Evolutionary conservation across 2,888 invertebrate species (phyloP).

Genomic region (Hypercompe scribonia): DNA sequence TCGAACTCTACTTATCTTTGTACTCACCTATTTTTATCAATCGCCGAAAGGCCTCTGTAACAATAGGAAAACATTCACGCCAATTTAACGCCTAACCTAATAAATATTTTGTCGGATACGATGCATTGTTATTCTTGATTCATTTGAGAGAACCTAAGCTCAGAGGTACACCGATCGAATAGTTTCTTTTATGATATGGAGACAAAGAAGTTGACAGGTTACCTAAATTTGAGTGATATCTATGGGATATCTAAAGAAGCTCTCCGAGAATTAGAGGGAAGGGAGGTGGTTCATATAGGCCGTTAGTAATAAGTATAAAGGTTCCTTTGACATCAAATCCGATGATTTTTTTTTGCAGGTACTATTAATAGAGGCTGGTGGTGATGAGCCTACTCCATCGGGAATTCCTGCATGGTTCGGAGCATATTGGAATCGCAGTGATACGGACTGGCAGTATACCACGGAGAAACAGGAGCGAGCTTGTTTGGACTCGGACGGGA

Average conservation of each 20-base stretch:
- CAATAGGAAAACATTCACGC: conserved; percentile 47
- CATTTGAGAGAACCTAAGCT: conserved; percentile 3
- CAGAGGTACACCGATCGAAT: neutral
- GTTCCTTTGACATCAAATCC: no score
- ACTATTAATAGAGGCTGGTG: conserved; percentile 90
- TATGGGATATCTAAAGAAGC: no score
- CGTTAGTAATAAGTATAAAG: no score
- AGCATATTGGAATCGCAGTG: conserved; percentile 86
- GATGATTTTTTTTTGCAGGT: no score
- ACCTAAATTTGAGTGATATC: no score
- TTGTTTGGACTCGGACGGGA: conserved; percentile 85
- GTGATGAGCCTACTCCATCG: conserved; percentile 89
- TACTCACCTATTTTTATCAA: conserved; percentile 2
- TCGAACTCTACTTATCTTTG: neutral
- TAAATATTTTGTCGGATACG: conserved; percentile 12
- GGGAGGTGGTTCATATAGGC: no score
- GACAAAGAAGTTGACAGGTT: no score
- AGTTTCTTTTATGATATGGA: neutral
- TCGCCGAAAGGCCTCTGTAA: conserved; percentile 18
- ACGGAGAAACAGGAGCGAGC: conserved; percentile 89
- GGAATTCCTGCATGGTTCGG: conserved; percentile 90
- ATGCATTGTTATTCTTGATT: conserved; percentile 55
- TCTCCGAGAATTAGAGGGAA: no score
- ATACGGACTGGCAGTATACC: conserved; percentile 89
- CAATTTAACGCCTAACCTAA: conserved; percentile 54